phyloP scores from a whole-genome alignment of 2,113 vertebrate genomes.

The Brachypodius melanocephalos region DNA sequence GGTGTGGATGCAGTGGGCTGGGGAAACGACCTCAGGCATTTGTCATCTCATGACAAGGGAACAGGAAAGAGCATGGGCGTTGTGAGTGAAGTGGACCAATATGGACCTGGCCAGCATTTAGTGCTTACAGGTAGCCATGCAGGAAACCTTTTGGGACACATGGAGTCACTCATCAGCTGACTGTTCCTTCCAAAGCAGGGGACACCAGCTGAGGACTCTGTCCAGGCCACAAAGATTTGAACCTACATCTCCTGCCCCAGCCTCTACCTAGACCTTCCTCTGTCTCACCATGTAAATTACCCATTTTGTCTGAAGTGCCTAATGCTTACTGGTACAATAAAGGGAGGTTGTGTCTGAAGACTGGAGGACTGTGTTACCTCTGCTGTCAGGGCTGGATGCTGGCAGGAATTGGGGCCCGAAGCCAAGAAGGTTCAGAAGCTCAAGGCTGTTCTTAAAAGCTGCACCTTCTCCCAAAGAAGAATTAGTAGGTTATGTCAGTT shows the following conservation, averaged over 20 bases:
- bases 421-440: not conserved
- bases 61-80: not conserved
- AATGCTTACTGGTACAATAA: not conserved
- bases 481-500: not conserved
- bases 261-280: not conserved
- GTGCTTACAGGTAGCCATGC: not conserved
- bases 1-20: not conserved
- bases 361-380: not conserved
- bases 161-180: fast-evolving
- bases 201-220: not conserved
- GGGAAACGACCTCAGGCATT: not conserved
- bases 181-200: not conserved
- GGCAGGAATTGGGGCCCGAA: not conserved
- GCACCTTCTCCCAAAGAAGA: not conserved
- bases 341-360: not conserved
- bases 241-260: not conserved
- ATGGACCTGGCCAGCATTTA: not conserved
- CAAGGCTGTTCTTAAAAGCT: not conserved
- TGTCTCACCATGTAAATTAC: not conserved
- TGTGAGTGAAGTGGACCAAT: not conserved
- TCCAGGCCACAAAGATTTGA: not conserved
- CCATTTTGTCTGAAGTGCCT: not conserved
- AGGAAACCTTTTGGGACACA: not conserved
- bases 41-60: not conserved
- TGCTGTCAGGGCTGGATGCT: not conserved